These are phyloP conservation scores for Umimayanthus chanpuru DNA, from an alignment of 92 coral and sea anemone species.

Conservation along the genomic window DNA sequence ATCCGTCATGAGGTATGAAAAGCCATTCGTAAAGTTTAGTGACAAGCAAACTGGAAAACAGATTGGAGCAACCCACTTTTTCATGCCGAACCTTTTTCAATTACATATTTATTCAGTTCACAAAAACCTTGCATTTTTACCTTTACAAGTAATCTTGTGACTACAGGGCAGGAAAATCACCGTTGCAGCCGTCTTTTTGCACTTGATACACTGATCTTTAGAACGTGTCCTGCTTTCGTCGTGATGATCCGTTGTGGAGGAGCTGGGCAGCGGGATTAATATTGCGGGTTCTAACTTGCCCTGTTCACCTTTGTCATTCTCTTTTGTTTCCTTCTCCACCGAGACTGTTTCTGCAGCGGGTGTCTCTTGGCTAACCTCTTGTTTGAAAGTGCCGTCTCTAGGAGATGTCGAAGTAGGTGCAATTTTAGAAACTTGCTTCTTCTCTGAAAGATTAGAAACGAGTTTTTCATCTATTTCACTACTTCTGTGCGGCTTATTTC, in stretches of 20 bases:
- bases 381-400: not conserved
- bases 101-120: too few species aligned
- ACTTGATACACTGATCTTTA: not conserved
- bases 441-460: too few species aligned
- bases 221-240: not conserved
- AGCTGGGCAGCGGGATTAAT: not conserved
- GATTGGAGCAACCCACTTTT: too few species aligned
- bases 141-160: conserved; percentile 11
- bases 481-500: too few species aligned
- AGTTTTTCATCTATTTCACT: not conserved
- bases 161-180: not conserved
- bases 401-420: not conserved
- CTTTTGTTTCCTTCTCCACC: not conserved
- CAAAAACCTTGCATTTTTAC: not conserved
- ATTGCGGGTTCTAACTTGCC: not conserved
- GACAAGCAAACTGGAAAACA: too few species aligned
- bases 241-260: not conserved
- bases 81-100: not conserved
- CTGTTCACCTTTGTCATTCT: not conserved
- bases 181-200: not conserved
- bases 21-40: too few species aligned
- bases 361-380: not conserved
- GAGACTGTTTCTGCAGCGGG: not conserved
- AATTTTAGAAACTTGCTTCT: too few species aligned
- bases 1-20: too few species aligned